These are phyloP conservation scores for human DNA, from an alignment of 2,113 vertebrate genomes.

Conservation along the genomic window GRCh38 chr7:72594001-72594500, in stretches of 20 bases:
- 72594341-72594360: not conserved
- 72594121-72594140: not conserved
- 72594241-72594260: not conserved
- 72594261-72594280: not conserved
- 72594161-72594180: not conserved
- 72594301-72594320: not conserved
- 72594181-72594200: not conserved
- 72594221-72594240: not conserved
- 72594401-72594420: not conserved
- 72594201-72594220: not conserved
- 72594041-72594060: not conserved
- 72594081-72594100: not conserved
- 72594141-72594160: not conserved
- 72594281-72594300: not conserved
- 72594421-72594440: not conserved
- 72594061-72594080: not conserved
- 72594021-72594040: not conserved
- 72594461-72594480: not conserved
- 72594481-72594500: not conserved
- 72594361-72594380: not conserved
- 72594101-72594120: not conserved
- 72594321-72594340: not conserved
- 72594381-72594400: not conserved
- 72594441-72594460: not conserved
- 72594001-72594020: not conserved